Evolutionary conservation across 2,113 vertebrate genomes (phyloP).

Genomic region (Vulpes lagopus): DNA sequence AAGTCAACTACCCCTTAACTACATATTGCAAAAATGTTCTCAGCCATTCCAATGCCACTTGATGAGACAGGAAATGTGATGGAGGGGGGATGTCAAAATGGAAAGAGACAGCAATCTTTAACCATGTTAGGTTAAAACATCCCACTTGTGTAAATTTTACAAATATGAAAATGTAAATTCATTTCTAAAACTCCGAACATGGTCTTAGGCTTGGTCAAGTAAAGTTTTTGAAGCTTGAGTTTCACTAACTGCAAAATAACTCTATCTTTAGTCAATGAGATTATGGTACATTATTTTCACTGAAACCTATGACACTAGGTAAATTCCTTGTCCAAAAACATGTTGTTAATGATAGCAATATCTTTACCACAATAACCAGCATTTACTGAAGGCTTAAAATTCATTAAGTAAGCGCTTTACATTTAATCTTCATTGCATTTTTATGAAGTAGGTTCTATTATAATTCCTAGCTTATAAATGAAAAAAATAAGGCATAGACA

Average conservation of each 20-base stretch:
- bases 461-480: neutral
- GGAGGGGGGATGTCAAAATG: neutral
- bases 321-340: neutral
- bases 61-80: neutral
- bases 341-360: neutral
- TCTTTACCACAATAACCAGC: neutral
- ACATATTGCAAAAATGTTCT: neutral
- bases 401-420: neutral
- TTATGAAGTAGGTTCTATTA: neutral
- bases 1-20: neutral
- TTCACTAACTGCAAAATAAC: neutral
- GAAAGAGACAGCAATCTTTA: neutral
- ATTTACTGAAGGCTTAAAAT: neutral
- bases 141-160: neutral
- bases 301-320: neutral
- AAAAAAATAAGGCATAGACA: neutral
- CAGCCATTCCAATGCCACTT: neutral
- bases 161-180: neutral
- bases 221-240: neutral
- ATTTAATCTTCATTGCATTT: neutral
- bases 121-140: neutral
- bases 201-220: neutral
- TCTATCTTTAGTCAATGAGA: neutral
- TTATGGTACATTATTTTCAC: neutral
- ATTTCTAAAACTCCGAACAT: neutral